Evolutionary conservation across 2,797 vertebrate species (phyloP).

Genomic region (Oophaga sylvatica): DNA sequence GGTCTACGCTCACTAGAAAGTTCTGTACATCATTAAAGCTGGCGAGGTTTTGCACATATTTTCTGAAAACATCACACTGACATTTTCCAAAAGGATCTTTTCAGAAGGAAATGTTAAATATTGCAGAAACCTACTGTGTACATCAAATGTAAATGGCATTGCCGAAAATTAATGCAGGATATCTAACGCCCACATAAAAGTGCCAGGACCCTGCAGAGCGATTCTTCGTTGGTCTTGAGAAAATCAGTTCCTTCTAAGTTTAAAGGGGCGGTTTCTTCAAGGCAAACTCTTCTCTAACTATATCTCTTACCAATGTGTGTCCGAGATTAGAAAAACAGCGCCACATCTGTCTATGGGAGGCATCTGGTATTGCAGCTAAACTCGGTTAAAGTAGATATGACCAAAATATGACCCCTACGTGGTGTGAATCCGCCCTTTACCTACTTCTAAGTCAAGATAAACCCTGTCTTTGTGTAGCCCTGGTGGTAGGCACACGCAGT

Average conservation of each 20-base stretch:
- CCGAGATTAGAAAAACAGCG: no score
- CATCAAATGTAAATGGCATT: slow-evolving; percentile 27
- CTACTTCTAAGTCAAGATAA: no score
- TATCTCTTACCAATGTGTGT: neutral
- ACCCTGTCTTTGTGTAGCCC: no score
- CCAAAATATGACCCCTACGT: no score
- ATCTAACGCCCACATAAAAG: slow-evolving; percentile 36
- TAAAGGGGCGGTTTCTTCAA: neutral
- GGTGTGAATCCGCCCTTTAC: no score
- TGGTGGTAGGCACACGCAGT: no score
- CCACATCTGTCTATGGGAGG: no score
- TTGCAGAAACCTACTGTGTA: neutral
- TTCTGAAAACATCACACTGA: neutral
- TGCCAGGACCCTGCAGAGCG: neutral
- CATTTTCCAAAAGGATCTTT: neutral
- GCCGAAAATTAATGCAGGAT: slow-evolving; percentile 31
- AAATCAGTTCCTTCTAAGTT: neutral
- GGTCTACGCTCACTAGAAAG: neutral
- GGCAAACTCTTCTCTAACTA: neutral
- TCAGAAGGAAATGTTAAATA: slow-evolving; percentile 26
- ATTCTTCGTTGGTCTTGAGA: neutral
- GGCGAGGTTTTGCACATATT: neutral
- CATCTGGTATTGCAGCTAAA: no score
- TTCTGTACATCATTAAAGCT: neutral
- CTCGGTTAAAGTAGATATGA: no score